Conservation (phyloP, 2,113 vertebrate species). For the Ptilorrhoa leucosticta region DNA sequence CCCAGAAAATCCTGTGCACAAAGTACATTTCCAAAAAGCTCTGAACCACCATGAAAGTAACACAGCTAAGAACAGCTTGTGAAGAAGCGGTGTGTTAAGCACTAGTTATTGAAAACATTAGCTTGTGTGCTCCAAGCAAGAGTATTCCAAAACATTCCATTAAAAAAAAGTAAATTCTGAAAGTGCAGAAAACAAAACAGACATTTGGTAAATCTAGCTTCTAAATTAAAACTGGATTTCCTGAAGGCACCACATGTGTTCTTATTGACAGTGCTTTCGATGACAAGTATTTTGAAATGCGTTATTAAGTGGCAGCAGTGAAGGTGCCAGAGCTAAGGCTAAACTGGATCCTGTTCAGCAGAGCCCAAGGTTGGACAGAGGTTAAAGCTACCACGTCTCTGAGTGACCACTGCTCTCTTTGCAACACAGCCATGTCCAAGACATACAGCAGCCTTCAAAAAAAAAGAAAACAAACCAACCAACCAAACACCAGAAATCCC, state of each 20-base stretch:
- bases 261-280: background rate
- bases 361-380: background rate
- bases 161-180: background rate
- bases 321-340: background rate
- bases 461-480: background rate
- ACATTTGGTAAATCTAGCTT: background rate
- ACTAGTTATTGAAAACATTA: background rate
- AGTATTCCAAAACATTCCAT: background rate
- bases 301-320: background rate
- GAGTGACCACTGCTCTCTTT: background rate
- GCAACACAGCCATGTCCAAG: background rate
- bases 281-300: background rate
- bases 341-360: background rate
- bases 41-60: background rate
- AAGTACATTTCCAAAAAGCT: background rate
- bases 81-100: background rate
- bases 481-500: background rate
- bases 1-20: background rate
- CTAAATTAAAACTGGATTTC: background rate
- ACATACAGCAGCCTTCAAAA: background rate
- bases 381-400: background rate
- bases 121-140: background rate
- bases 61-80: background rate
- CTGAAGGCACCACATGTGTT: background rate
- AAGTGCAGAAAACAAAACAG: background rate